Evolutionary conservation across 2,888 invertebrate species (phyloP).

Genomic region (Tanytarsus gracilentus): DNA sequence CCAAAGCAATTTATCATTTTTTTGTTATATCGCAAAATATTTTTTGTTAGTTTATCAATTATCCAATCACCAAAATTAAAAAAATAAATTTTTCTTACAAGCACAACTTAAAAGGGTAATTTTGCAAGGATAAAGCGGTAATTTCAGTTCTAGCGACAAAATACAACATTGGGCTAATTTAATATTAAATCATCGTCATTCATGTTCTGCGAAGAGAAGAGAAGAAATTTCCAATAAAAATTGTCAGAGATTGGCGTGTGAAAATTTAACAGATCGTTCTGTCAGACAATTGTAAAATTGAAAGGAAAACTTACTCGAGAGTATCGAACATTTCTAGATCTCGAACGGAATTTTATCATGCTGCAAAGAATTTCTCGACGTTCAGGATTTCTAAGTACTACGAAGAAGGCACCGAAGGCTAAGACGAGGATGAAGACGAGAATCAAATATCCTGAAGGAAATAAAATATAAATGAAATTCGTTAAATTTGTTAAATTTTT

Average conservation of each 20-base stretch:
- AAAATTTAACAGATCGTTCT: no score
- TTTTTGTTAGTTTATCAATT: no score
- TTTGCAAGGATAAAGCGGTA: background rate
- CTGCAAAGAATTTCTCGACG: conserved; percentile 15
- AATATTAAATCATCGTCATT: conserved; percentile 26
- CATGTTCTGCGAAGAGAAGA: conserved; percentile 12
- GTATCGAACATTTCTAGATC: background rate
- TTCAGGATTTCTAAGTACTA: conserved; percentile 16
- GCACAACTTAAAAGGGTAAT: background rate
- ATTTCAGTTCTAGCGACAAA: background rate
- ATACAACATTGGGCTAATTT: no score
- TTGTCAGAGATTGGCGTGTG: conserved; percentile 18
- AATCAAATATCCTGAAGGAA: conserved; percentile 5
- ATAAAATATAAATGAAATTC: no score
- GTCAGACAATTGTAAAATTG: background rate
- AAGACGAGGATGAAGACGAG: background rate
- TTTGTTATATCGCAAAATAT: no score
- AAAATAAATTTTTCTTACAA: conserved; percentile 1
- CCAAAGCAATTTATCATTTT: background rate
- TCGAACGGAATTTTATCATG: conserved; percentile 12
- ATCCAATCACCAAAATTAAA: no score
- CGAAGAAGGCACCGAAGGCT: conserved; percentile 2
- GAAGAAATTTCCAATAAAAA: conserved; percentile 26
- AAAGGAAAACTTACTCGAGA: conserved; percentile 4
- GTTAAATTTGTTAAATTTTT: background rate